These are phyloP conservation scores for Drosophila parthenogenetica DNA, from an alignment of 2,888 invertebrate species.

Conservation along the genomic window DNA sequence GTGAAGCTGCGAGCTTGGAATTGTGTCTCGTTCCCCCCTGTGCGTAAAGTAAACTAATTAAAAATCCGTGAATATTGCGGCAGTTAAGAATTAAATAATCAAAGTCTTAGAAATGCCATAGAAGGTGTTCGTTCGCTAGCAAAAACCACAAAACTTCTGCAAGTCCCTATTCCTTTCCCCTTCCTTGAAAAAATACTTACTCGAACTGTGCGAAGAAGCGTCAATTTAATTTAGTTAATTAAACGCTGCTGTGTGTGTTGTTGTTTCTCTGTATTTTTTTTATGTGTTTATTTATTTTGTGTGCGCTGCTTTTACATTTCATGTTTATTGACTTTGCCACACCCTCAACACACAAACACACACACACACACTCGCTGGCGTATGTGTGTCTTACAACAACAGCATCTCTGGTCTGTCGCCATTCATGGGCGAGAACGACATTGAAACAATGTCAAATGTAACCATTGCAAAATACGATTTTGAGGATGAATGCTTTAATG, in stretches of 20 bases:
- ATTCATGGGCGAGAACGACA: conserved; percentile 99
- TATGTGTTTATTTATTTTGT: conserved; percentile 73
- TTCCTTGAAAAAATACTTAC: neutral
- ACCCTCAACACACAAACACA: conserved; percentile 22
- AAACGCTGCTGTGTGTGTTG: conserved; percentile 60
- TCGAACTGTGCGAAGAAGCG: conserved; percentile 26
- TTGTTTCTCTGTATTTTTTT: conserved; percentile 38
- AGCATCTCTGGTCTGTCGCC: conserved; percentile 98
- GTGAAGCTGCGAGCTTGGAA: conserved; percentile 1
- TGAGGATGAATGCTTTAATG: conserved; percentile 98
- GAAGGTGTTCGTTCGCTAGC: conserved; percentile 33
- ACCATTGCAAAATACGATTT: conserved; percentile 98
- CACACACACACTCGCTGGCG: conserved; percentile 25
- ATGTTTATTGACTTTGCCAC: conserved; percentile 76
- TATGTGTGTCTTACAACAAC: conserved; percentile 32
- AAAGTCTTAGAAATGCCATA: conserved; percentile 45
- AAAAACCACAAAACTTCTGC: conserved; percentile 5
- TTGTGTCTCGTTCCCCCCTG: conserved; percentile 6
- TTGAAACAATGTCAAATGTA: conserved; percentile 99
- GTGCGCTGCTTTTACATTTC: conserved; percentile 70
- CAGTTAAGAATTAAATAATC: conserved; percentile 68
- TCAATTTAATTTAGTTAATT: conserved; percentile 79
- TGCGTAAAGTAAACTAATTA: conserved; percentile 62
- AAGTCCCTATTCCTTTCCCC: neutral
- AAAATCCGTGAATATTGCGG: conserved; percentile 62